Percentiles rank a stretch among this genome's conserved stretches.
These are phyloP conservation scores for Drosophila koepferae DNA, from an alignment of 2,888 invertebrate species.

Conservation along the genomic window DNA sequence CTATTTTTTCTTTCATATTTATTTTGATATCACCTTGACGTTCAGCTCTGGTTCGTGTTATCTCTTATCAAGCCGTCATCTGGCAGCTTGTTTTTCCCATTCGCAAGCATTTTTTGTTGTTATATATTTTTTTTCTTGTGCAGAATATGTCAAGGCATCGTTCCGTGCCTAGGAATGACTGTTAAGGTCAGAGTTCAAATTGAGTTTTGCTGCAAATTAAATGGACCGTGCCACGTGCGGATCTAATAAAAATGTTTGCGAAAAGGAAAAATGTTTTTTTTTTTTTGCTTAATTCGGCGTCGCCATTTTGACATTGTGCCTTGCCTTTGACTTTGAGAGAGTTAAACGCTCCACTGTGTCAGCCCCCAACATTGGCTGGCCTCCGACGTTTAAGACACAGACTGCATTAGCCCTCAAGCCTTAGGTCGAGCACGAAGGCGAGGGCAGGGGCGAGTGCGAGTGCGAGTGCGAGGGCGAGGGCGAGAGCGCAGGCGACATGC, in stretches of 20 bases:
- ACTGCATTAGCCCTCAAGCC: conserved; percentile 28
- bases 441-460: neutral
- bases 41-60: conserved; percentile 12
- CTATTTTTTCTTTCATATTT: conserved; percentile 4
- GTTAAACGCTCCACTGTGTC: conserved; percentile 30
- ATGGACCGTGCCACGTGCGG: conserved; percentile 28
- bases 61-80: conserved; percentile 17
- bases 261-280: conserved; percentile 9
- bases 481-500: neutral
- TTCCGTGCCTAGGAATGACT: conserved; percentile 1
- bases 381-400: conserved; percentile 47
- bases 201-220: conserved; percentile 55
- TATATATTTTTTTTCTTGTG: conserved; percentile 15
- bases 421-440: neutral
- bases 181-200: conserved; percentile 73
- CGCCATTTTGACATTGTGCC: conserved; percentile 20
- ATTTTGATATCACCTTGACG: neutral
- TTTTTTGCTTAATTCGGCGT: conserved; percentile 29
- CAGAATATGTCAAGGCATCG: conserved; percentile 48
- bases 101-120: conserved; percentile 31
- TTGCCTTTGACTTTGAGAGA: conserved; percentile 44
- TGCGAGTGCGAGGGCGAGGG: neutral
- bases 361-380: conserved; percentile 4
- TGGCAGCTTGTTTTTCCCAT: conserved; percentile 43
- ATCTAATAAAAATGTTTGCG: conserved; percentile 30